phyloP scores from a whole-genome alignment of 2,113 vertebrate species.

The rat (Rattus norvegicus) region GRCr8 NC_086027.1:67678501-67679000 shows the following conservation, averaged over 20 bases:
- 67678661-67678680: no score
- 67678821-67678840: not conserved
- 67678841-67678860: not conserved
- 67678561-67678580: no score
- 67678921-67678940: not conserved
- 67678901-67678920: not conserved
- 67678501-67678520: not conserved
- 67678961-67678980: constrained; percentile 76
- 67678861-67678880: not conserved
- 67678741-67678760: not conserved
- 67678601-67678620: no score
- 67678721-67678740: not conserved
- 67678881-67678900: not conserved
- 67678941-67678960: constrained; percentile 81
- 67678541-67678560: no score
- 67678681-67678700: not conserved
- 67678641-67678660: no score
- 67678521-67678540: no score
- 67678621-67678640: no score
- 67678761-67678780: not conserved
- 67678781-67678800: no score
- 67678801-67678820: not conserved
- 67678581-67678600: no score
- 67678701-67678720: not conserved
- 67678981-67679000: constrained; percentile 47